These are phyloP conservation scores for Hippocampus guttulatus DNA, from an alignment of 2,113 vertebrate genomes.

Conservation along the genomic window DNA sequence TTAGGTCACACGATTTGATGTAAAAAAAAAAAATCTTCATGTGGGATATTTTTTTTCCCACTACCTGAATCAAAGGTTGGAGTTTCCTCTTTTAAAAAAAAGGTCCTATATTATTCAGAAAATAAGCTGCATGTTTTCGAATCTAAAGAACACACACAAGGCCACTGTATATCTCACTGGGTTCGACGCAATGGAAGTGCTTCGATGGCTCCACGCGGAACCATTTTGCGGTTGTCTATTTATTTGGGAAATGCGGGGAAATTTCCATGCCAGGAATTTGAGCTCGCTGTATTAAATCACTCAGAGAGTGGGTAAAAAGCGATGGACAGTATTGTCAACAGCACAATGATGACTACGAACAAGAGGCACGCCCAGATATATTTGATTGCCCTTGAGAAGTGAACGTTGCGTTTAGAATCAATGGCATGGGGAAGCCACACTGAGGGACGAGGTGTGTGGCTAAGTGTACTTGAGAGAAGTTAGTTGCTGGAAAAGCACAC, in stretches of 20 bases:
- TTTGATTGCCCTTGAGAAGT: constrained; percentile 35
- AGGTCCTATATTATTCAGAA: too few relatives aligned
- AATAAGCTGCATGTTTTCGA: too few relatives aligned
- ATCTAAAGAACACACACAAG: too few relatives aligned
- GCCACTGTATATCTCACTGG: constrained; percentile 1
- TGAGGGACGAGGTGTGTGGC: constrained; percentile 2
- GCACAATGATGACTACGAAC: constrained; percentile 1
- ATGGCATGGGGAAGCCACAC: constrained; percentile 11
- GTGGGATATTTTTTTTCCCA: too few relatives aligned
- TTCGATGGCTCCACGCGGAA: constrained; percentile 45
- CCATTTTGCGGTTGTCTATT: constrained; percentile 53
- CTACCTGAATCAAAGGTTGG: too few relatives aligned
- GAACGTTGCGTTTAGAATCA: constrained; percentile 40
- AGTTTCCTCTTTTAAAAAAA: too few relatives aligned
- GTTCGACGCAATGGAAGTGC: constrained; percentile 34
- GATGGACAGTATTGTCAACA: constrained; percentile 6
- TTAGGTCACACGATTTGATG: too few relatives aligned
- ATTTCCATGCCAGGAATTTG: constrained; percentile 51
- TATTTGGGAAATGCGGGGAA: constrained; percentile 56
- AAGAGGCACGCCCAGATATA: constrained; percentile 12
- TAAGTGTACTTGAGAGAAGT: constrained; percentile 30
- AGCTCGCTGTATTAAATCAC: constrained; percentile 46
- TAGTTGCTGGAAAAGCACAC: constrained; percentile 63
- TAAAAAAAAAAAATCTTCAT: too few relatives aligned
- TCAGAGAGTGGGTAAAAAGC: neutral